Conservation (phyloP, 2,888 invertebrate genomes). For the Allacma fusca region DNA sequence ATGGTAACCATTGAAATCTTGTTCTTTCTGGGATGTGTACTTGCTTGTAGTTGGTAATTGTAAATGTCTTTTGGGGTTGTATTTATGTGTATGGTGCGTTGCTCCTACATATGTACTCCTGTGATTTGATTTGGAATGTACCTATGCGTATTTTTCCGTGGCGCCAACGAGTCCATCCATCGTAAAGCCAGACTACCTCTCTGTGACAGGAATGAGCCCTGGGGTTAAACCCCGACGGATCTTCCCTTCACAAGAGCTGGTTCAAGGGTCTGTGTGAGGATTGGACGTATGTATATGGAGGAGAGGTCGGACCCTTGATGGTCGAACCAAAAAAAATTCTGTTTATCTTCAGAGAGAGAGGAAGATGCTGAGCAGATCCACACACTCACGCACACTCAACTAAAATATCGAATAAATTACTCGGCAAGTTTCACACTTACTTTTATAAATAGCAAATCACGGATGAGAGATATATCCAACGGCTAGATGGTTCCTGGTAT, state of each 20-base stretch:
- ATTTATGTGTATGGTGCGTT: slow-evolving; percentile 5
- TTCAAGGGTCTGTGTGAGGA: neutral
- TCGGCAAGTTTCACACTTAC: slow-evolving; percentile 26
- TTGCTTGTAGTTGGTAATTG: no score
- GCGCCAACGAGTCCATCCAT: slow-evolving; percentile 41
- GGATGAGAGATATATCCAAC: slow-evolving; percentile 4
- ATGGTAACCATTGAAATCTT: neutral
- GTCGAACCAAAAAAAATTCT: slow-evolving; percentile 3
- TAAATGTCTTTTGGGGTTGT: neutral
- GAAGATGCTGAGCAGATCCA: slow-evolving; percentile 41
- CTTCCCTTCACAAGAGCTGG: slow-evolving; percentile 6
- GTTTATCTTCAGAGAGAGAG: slow-evolving; percentile 21
- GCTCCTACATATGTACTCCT: neutral
- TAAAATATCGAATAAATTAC: slow-evolving; percentile 41
- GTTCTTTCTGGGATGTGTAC: no score
- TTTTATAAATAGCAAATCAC: slow-evolving; percentile 22
- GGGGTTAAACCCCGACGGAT: slow-evolving; percentile 35
- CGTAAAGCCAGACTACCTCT: slow-evolving; percentile 13
- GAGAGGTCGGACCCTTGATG: neutral
- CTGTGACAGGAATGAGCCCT: slow-evolving; percentile 32
- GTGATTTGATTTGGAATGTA: neutral
- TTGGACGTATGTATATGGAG: no score
- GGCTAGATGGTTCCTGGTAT: no score
- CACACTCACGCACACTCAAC: slow-evolving; percentile 3
- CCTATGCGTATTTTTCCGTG: slow-evolving; percentile 1